Evolutionary conservation across 1,140 invertebrate genomes (phyloP), one percentile per base, ranked within the genome.

Genomic region (Archivesica marissinica): DNA sequence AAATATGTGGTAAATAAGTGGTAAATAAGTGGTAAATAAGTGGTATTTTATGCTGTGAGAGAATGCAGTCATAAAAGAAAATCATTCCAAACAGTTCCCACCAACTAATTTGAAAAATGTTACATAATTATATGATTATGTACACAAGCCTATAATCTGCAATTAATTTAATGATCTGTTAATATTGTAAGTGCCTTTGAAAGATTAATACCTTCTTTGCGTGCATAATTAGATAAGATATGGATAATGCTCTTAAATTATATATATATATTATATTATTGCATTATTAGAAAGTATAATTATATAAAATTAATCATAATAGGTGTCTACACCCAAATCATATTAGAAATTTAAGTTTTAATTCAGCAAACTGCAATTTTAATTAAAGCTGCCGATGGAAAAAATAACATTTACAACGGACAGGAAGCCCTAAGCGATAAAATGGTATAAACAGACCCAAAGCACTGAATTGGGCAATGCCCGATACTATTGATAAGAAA

Each of bases 371-470:
- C 38, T 64, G 30, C 59, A 6, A 35, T 33, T 35, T 35, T 33
- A 64, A 64, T 64, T 64, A 64, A 64, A 64, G n/a, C 38, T 64
- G n/a, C 38, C 38, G 59, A 64, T 64, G 59, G n/a, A 64, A 64
- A 64, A 64, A 64, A 64, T 64, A 64, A 64, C 59, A 59, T 64
- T 35, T 35, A 64, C 2, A 35, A 64, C 38, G 30, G 30, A 13
- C 28, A 7, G 13, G 38, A 64, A 64, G 59, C 33, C 54, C 54
- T 20, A 59, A 59, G n/a, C 23, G 38, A 15, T 2, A 25, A 1
- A 64, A 64, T 35, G 30, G 23, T 33, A 35, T 17, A 64, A 35
- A 64, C 50, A 35, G 59, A 64, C 6, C 54, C 54, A 59, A 59
- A 28, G 54, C 11, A 9, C n/a, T 6, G 33, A 59, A 59, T 1